Evolutionary conservation across 2,113 vertebrate species (phyloP).

Genomic region (Cebidichthys violaceus): DNA sequence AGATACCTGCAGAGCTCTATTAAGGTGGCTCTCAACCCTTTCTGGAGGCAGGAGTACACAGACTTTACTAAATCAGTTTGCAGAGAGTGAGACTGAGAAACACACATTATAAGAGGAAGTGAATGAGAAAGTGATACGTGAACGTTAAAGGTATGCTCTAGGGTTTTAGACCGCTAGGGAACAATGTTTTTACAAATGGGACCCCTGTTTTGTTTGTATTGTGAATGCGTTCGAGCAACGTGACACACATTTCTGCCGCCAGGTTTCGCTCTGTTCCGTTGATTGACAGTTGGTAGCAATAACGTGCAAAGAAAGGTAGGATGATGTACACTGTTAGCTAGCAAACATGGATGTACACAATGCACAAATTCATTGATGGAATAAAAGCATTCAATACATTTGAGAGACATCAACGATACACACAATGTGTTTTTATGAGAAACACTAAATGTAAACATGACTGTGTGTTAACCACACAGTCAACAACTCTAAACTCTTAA

Average conservation of each 20-base stretch:
- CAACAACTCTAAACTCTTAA: background rate
- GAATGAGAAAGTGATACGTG: background rate
- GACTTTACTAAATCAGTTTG: background rate
- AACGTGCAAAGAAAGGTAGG: background rate
- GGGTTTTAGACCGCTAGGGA: background rate
- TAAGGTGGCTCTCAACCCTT: slow-evolving; percentile 6
- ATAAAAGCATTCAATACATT: background rate
- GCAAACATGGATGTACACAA: background rate
- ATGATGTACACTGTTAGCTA: background rate
- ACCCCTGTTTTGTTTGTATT: background rate
- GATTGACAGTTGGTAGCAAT: background rate
- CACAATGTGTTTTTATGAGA: background rate
- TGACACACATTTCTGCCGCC: background rate
- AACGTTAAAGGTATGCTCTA: background rate
- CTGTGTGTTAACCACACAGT: background rate
- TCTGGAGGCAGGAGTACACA: background rate
- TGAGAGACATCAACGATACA: background rate
- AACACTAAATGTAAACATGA: background rate
- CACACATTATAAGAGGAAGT: background rate
- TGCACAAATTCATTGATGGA: background rate
- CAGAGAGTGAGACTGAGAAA: background rate
- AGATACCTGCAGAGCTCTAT: slow-evolving; percentile 39
- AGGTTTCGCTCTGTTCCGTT: background rate
- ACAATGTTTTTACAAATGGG: background rate
- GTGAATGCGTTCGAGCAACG: background rate